phyloP scores from a whole-genome alignment of 2,797 vertebrate genomes.

The Alectoris magna region DNA sequence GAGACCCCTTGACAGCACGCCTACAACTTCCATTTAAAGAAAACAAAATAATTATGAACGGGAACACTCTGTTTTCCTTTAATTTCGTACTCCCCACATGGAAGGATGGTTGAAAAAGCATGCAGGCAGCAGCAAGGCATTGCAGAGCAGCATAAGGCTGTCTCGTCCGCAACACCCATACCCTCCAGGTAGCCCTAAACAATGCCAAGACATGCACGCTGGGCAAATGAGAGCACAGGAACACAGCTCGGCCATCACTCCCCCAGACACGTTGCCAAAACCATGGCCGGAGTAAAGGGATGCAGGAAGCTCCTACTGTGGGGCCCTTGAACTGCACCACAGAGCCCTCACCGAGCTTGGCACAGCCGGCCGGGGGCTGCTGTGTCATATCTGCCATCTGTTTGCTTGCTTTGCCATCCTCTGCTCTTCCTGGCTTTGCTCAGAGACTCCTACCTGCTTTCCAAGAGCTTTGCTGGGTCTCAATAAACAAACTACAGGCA shows the following conservation, averaged over 20 bases:
- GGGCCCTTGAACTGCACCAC: slow-evolving; percentile 21
- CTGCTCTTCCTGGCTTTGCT: slow-evolving; percentile 28
- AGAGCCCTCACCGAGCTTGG: slow-evolving; percentile 7
- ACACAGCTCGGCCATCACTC: neutral
- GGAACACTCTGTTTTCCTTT: neutral
- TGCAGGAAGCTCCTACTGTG: slow-evolving; percentile 40
- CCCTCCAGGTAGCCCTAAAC: neutral
- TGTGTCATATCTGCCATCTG: slow-evolving; percentile 50
- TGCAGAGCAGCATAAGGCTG: neutral
- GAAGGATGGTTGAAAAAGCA: accelerated
- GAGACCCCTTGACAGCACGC: neutral
- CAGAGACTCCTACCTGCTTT: slow-evolving; percentile 64
- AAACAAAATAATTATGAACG: neutral
- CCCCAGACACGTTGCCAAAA: neutral
- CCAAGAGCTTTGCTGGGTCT: neutral
- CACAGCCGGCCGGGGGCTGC: neutral
- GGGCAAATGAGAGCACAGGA: neutral
- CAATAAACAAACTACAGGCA: slow-evolving; percentile 62
- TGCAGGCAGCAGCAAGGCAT: neutral
- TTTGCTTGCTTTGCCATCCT: slow-evolving; percentile 64
- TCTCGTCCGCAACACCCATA: neutral
- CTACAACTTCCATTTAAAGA: neutral
- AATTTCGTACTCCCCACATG: neutral
- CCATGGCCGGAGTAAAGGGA: neutral
- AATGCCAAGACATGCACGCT: neutral